A percentile compares a stretch with the other conserved stretches of the same genome.
These are phyloP conservation scores for Ammodramus savannarum DNA, from an alignment of 2,113 vertebrate genomes.

Conservation along the genomic window DNA sequence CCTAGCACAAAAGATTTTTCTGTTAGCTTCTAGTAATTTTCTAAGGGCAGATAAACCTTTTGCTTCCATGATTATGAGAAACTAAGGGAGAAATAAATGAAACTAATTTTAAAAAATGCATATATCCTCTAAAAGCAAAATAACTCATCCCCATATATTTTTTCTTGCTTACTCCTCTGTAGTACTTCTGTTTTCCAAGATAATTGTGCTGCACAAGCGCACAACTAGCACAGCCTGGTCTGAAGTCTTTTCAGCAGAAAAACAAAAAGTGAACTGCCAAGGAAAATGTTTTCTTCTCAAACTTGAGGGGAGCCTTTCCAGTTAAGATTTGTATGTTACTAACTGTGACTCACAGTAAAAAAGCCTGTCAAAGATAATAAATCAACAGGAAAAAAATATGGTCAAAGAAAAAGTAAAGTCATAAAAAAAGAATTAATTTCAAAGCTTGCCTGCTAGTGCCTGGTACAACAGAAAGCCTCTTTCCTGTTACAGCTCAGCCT, in stretches of 20 bases:
- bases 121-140: background rate
- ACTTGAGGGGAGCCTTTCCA: background rate
- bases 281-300: background rate
- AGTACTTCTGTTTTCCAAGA: background rate
- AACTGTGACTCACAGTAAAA: background rate
- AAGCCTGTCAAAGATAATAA: background rate
- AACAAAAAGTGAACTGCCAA: background rate
- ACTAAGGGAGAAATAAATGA: background rate
- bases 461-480: background rate
- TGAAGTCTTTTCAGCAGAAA: background rate
- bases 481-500: background rate
- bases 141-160: background rate
- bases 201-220: background rate
- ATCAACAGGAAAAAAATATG: background rate
- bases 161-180: background rate
- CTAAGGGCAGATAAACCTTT: conserved; percentile 43
- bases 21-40: conserved; percentile 37
- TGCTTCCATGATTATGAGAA: conserved; percentile 22
- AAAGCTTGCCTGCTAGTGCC: background rate
- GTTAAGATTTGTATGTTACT: background rate
- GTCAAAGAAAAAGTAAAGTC: background rate
- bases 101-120: background rate
- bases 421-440: background rate
- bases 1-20: conserved; percentile 34
- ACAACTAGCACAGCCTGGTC: background rate